A percentile compares a stretch with the other conserved stretches of the same genome.
Conservation (phyloP, 2,888 invertebrate species). For the Hyalella azteca region DNA sequence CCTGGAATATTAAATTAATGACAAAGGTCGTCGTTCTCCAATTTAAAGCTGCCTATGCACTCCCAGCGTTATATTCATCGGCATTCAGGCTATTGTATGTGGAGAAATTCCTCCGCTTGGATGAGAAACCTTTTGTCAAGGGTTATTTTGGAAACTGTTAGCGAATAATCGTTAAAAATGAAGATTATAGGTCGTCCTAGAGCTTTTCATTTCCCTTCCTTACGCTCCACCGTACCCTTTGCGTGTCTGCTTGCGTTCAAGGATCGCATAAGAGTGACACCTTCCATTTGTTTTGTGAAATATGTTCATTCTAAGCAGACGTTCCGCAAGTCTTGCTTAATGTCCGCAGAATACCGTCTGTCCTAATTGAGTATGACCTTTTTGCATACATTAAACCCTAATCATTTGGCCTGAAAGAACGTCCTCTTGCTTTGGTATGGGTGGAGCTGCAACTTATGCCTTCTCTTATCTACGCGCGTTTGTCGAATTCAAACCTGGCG, state of each 20-base stretch:
- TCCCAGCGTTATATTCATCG: too few species aligned
- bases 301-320: slow-evolving; percentile 18
- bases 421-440: not conserved
- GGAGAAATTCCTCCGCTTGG: too few species aligned
- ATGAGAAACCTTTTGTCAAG: too few species aligned
- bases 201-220: too few species aligned
- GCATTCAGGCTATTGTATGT: too few species aligned
- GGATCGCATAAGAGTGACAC: not conserved
- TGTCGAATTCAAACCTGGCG: not conserved
- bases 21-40: too few species aligned
- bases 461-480: not conserved
- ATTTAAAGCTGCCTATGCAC: too few species aligned
- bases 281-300: not conserved
- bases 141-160: too few species aligned
- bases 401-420: slow-evolving; percentile 10
- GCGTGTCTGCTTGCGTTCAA: slow-evolving; percentile 5
- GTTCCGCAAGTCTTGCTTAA: not conserved
- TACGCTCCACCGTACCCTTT: too few species aligned
- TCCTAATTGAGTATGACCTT: slow-evolving; percentile 29
- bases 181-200: too few species aligned
- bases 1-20: too few species aligned
- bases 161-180: too few species aligned
- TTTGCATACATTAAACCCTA: slow-evolving; percentile 21
- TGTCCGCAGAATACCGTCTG: not conserved
- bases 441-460: slow-evolving; percentile 1